Evolutionary conservation across 2,888 invertebrate species (phyloP), one percentile per base, ranked within the genome.

Genomic region (Trichopoda pennipes): DNA sequence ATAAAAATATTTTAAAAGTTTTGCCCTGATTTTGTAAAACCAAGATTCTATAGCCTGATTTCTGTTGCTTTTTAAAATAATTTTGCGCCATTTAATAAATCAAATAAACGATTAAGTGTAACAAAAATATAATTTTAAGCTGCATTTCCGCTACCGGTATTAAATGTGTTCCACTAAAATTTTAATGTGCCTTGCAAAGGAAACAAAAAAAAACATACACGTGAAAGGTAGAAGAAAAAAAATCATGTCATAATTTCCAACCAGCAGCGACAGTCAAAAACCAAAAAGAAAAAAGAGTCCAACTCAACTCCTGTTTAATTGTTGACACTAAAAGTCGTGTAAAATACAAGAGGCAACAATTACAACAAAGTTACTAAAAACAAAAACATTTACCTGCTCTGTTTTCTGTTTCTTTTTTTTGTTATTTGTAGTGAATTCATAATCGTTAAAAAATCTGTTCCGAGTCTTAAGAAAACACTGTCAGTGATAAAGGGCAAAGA

Each of bases 401-500:
- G 69, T 19, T 55, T 69, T 69, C 49, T 56, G 69, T 19, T 55
- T 69, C 61, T 16, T 17, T 58, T 60, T 17, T 63, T 28, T 28
- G 28, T 28, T n/a, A n/a, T n/a, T 79, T 53, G 53, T 49, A 38
- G 63, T 79, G 68, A 44, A 80, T 55, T 81, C 56, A 44, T 69
- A 78, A 78, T 64, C 69, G 51, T 78, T 66, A 49, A 66, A 28
- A 78, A 74, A 70, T 81, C 73, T 70, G 53, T 81, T 78, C 69
- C 63, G 70, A 70, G 72, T 70, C 47, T 60, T 38, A 38, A 38
- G 38, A 38, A 64, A 75, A 64, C 32, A 68, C n/a, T 19, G 61
- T 47, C 9, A 49, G 38, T n/a, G 28, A 35, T 55, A 61, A 70
- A 75, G 82, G 82, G 60, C 79, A 82, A 82, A 82, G 82, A 82